These are phyloP conservation scores for Plestiodon gilberti DNA, from an alignment of 2,113 vertebrate genomes.

Conservation along the genomic window DNA sequence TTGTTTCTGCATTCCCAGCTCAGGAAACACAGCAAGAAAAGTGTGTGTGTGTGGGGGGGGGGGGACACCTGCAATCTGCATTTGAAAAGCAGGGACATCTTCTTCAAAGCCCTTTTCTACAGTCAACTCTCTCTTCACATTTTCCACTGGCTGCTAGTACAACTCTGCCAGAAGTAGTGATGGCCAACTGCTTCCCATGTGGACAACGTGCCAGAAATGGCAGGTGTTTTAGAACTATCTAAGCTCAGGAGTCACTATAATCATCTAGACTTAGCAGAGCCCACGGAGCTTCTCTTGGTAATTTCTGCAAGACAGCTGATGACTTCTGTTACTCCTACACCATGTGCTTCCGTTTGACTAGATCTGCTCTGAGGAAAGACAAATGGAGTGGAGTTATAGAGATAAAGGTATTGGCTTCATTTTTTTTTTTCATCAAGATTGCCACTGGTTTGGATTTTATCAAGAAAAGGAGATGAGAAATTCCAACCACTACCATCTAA, in stretches of 20 bases:
- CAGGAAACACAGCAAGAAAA: neutral
- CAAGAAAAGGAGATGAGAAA: neutral
- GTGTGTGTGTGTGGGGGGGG: too few species aligned
- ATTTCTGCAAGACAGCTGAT: neutral
- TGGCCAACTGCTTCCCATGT: neutral
- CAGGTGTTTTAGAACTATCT: neutral
- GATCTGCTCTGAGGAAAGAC: rapidly evolving
- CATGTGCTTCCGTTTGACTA: neutral
- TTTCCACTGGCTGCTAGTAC: neutral
- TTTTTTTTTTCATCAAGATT: neutral
- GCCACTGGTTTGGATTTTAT: neutral
- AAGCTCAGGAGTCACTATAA: constrained; percentile 1
- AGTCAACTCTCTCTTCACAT: neutral
- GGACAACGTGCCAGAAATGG: neutral
- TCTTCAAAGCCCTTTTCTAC: neutral
- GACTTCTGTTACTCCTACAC: neutral
- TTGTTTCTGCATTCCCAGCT: neutral
- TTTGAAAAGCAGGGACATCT: neutral
- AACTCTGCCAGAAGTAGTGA: neutral
- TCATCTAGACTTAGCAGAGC: neutral
- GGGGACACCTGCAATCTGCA: neutral
- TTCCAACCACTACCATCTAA: neutral
- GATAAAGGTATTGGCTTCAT: neutral
- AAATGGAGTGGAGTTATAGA: neutral
- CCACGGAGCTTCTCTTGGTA: neutral